These are phyloP conservation scores for Eublepharis macularius DNA, from an alignment of 2,113 vertebrate genomes.

Conservation along the genomic window DNA sequence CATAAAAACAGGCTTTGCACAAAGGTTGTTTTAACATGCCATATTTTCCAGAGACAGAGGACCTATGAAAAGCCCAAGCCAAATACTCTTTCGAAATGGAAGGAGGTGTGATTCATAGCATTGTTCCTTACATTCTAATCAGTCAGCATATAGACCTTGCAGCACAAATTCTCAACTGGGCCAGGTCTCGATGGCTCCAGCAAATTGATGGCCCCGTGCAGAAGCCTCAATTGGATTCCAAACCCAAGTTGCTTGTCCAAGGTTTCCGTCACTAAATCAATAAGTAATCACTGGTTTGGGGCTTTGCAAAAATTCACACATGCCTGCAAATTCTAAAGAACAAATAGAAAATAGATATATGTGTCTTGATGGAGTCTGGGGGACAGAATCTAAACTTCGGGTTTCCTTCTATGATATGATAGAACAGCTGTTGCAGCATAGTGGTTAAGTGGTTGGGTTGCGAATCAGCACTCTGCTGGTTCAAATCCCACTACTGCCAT, in stretches of 20 bases:
- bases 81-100: constrained; percentile 6
- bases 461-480: no score
- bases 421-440: neutral
- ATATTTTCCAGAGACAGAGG: constrained; percentile 5
- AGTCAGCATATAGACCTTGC: neutral
- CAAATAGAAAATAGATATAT: neutral
- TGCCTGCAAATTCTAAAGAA: neutral
- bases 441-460: no score
- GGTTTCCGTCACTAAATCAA: constrained; percentile 25
- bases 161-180: constrained; percentile 3
- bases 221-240: constrained; percentile 21
- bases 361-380: neutral
- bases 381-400: neutral
- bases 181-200: neutral
- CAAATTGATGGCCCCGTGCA: constrained; percentile 21
- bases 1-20: constrained; percentile 30
- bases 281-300: constrained; percentile 27
- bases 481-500: no score
- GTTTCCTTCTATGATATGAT: neutral
- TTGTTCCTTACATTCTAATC: neutral
- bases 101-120: constrained; percentile 21
- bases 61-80: constrained; percentile 6
- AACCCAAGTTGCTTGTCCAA: constrained; percentile 35
- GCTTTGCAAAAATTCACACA: neutral
- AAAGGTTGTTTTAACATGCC: constrained; percentile 1